These are phyloP conservation scores for Liodrosophila aerea DNA, from an alignment of 2,888 invertebrate genomes.

Conservation along the genomic window DNA sequence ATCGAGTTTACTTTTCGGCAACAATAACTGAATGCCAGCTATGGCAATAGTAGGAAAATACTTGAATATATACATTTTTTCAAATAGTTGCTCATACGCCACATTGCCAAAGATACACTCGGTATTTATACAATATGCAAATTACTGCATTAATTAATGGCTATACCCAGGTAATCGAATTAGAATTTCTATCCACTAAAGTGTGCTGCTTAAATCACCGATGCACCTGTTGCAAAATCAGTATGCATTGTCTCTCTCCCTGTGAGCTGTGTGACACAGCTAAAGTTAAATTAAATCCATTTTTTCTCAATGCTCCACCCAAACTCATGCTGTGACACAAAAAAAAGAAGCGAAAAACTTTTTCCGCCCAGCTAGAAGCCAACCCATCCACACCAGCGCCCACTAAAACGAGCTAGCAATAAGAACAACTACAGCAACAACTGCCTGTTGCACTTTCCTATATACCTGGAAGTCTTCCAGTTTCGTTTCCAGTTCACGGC, in stretches of 20 bases:
- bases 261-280: conserved; percentile 34
- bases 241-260: conserved; percentile 38
- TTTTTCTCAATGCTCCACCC: conserved; percentile 42
- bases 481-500: conserved; percentile 21
- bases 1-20: conserved; percentile 64
- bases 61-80: conserved; percentile 10
- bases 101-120: conserved; percentile 6
- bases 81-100: conserved; percentile 30
- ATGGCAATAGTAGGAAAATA: conserved; percentile 20
- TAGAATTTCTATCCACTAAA: no score
- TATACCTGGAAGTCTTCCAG: conserved; percentile 57
- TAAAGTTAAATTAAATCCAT: conserved; percentile 71
- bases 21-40: conserved; percentile 39
- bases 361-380: conserved; percentile 12
- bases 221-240: conserved; percentile 60
- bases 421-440: conserved; percentile 61
- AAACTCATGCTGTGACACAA: neutral
- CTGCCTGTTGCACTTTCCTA: conserved; percentile 74
- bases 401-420: conserved; percentile 30
- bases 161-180: neutral
- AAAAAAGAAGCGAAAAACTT: conserved; percentile 47
- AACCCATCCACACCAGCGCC: conserved; percentile 18
- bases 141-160: conserved; percentile 9
- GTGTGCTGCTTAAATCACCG: neutral
- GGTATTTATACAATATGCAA: conserved; percentile 6